These are phyloP conservation scores for Notodonta ziczac DNA, from an alignment of 2,888 invertebrate genomes.

Conservation along the genomic window DNA sequence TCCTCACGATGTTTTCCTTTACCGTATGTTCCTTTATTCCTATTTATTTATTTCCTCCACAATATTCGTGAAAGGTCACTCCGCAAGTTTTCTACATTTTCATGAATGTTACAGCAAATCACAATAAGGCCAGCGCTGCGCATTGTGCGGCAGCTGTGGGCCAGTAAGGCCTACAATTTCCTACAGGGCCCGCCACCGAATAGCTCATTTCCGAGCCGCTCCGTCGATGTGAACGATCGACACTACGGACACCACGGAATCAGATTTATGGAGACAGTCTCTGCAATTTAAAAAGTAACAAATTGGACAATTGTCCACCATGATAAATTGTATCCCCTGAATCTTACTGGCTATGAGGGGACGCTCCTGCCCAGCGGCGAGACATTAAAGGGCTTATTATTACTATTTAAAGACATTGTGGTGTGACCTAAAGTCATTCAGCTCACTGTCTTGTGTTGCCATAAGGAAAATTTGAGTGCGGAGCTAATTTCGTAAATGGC, in stretches of 20 bases:
- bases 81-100: neutral
- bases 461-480: no score
- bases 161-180: slow-evolving; percentile 50
- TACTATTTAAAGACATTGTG: no score
- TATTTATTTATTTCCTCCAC: neutral
- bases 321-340: no score
- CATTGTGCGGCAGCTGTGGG: slow-evolving; percentile 19
- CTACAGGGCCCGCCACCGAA: slow-evolving; percentile 42
- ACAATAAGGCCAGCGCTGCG: slow-evolving; percentile 9
- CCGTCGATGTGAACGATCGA: slow-evolving; percentile 40
- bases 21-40: no score
- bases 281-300: neutral
- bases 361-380: no score
- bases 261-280: slow-evolving; percentile 8
- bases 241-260: slow-evolving; percentile 16
- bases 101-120: neutral
- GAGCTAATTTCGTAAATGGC: no score
- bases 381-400: no score
- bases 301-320: no score
- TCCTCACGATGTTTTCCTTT: no score
- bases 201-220: slow-evolving; percentile 53
- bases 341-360: no score
- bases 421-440: no score
- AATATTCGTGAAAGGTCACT: neutral
- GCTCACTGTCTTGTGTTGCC: no score